Base-by-base conservation (phyloP, 2,113 vertebrate species). In the Columba livia region DNA sequence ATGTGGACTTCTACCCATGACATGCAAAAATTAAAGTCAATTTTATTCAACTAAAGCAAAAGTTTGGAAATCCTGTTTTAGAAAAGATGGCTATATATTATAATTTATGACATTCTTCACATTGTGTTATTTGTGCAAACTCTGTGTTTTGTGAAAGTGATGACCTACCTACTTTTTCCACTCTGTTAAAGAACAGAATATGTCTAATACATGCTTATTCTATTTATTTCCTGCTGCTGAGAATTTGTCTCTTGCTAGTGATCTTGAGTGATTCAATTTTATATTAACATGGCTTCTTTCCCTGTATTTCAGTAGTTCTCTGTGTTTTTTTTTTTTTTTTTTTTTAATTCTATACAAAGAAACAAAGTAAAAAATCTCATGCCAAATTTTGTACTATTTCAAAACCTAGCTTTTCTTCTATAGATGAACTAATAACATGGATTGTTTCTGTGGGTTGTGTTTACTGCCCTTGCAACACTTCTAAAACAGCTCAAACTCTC, bases 401-500 rank as follows among this genome's bases (percentile, higher is more conserved):
- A 70, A 51, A 88, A 58, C 29, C 16, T 48, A 56, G 12, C 44
- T 95, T 85, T 21, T 34, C 54, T 47, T 62, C 48, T 94, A 53
- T 32, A 81, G 74, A 71, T 57, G 51, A 80, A 75, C 44, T 47
- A 47, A 64, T 89, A 91, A 21, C 42, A 86, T 50, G 20, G 31
- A 15, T 67, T 69, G n/a, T 82, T 97, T 94, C 79, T 77, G 48
- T 71, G 51, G n/a, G 31, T 85, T 94, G 48, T 75, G 93, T 95
- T 89, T 70, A 90, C 29, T 92, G 48, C 70, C 56, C 86, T 88
- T 94, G 85, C 24, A 72, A 29, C 85, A 67, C 47, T 51, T 86
- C 82, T 87, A 71, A 96, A 97, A 53, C 79, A 95, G 73, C 42
- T 90, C 58, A 95, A 78, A 70, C 10, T 73, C 20, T 80, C 89